Conservation (phyloP, 2,113 vertebrate species). For the Sphaerodactylus townsendi region DNA sequence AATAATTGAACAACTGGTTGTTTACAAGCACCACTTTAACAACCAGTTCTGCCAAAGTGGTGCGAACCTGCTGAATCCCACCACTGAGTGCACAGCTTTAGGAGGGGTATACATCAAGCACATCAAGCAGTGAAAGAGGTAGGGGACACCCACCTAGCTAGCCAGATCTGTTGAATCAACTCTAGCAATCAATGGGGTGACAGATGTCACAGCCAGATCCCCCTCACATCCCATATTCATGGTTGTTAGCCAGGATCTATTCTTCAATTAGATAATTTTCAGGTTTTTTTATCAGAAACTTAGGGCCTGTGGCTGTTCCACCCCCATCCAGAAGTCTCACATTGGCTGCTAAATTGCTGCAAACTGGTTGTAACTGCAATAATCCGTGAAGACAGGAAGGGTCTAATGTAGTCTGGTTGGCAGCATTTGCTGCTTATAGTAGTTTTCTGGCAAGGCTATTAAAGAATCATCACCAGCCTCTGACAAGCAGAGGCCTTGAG, state of each 20-base stretch:
- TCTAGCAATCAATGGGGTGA: no score
- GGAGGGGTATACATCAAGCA: no score
- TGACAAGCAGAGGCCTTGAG: slow-evolving; percentile 8
- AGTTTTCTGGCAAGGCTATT: slow-evolving; percentile 7
- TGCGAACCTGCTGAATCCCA: no score
- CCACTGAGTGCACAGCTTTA: no score
- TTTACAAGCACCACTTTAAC: no score
- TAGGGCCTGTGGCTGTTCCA: background rate
- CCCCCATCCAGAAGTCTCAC: background rate
- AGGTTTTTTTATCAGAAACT: background rate
- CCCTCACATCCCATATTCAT: no score
- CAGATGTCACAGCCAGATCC: no score
- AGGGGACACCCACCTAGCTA: no score
- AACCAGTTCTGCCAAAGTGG: no score
- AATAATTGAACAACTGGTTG: no score
- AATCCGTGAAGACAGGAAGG: background rate
- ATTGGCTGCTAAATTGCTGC: background rate
- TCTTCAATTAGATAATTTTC: background rate
- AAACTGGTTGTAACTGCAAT: slow-evolving; percentile 16
- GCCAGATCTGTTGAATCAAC: no score
- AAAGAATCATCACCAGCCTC: background rate
- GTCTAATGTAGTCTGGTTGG: background rate
- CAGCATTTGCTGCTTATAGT: background rate
- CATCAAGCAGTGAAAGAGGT: no score
- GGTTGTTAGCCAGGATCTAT: background rate